Evolutionary conservation across 2,888 invertebrate species (phyloP), one percentile per base, ranked within the genome.

Genomic region (Sceliomorpha sp.): DNA sequence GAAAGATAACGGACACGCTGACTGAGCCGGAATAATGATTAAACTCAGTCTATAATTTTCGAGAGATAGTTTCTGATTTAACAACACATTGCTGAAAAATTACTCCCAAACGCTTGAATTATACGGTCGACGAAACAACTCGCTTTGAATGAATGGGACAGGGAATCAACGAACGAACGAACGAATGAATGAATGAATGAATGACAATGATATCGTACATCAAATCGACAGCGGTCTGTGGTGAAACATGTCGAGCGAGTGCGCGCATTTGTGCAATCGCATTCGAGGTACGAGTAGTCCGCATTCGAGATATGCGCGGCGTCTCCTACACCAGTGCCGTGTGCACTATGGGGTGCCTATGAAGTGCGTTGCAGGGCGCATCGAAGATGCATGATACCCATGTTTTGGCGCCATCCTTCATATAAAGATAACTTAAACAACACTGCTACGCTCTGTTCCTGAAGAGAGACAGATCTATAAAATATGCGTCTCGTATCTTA

Each of bases 401-500:
- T 77, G 77, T 85, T 85, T 86, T 82, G 84, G 82, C 79, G 75
- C 78, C 78, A 77, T 79, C 78, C 78, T 84, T 83, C 79, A 83
- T 82, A 78, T 74, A 80, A 81, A 82, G 84, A 86, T 87, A 88
- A 87, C 77, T 88, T 84, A 84, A 77, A 79, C 78, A 81, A 77
- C 79, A 75, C 79, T 76, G 70, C 70, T 68, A 74, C 72, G 72
- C 72, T 50, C 56, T 74, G 74, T 78, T 72, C 69, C 75, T 62
- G 75, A 73, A 79, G 60, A 76, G 75, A 75, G 75, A 51, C 68
- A 64, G 60, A 31, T 55, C 58, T 64, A 50, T 80, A 77, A 87
- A 83, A 83, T 87, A 88, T 86, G 84, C 80, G 86, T 85, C 86
- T 87, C 84, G 84, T 80, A 47, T 87, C 86, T 84, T 87, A 85